Conservation (phyloP, 2,888 invertebrate species). For the Amphipyra berbera region DNA sequence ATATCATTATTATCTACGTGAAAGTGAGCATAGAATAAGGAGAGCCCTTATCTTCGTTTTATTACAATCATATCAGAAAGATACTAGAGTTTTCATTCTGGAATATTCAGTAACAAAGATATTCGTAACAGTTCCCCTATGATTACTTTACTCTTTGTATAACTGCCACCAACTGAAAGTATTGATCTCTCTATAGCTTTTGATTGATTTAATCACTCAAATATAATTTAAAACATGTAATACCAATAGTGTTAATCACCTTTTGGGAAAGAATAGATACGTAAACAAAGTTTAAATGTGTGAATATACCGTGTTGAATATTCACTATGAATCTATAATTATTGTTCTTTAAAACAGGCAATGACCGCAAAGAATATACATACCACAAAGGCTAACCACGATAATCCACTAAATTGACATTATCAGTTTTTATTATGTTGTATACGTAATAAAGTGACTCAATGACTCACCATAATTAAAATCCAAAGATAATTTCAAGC, state of each 20-base stretch:
- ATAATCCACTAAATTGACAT: conserved; percentile 3
- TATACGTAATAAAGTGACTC: background rate
- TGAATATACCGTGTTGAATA: conserved; percentile 29
- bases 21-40: conserved; percentile 40
- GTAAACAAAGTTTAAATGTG: conserved; percentile 30
- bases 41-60: conserved; percentile 21
- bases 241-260: background rate
- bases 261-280: conserved; percentile 2
- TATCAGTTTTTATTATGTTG: background rate
- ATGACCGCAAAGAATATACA: conserved; percentile 34
- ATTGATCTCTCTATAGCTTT: background rate
- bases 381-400: conserved; percentile 22
- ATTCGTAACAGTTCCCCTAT: no score
- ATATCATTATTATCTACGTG: conserved; percentile 13
- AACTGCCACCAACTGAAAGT: background rate
- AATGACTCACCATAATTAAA: conserved; percentile 42
- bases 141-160: no score
- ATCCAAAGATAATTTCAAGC: conserved; percentile 7
- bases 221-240: no score
- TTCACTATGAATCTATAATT: conserved; percentile 35
- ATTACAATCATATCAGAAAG: conserved; percentile 16
- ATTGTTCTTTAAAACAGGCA: conserved; percentile 35
- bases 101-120: conserved; percentile 13
- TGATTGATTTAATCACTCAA: conserved; percentile 3
- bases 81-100: conserved; percentile 5